Conservation (phyloP, 1,140 invertebrate species). For the Caligus rogercresseyi region DNA sequence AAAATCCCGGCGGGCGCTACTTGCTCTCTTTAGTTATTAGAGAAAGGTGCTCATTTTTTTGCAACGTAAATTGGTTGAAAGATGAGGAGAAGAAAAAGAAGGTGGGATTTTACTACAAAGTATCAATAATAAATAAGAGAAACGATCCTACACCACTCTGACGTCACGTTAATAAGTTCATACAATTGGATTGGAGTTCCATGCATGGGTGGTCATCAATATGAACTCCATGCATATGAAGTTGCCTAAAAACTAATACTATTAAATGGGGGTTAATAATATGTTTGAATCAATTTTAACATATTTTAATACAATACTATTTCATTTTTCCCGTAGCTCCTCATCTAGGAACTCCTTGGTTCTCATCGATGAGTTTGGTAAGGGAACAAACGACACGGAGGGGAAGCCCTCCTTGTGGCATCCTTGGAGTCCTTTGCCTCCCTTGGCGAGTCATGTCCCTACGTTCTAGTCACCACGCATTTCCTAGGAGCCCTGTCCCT, state of each 20-base stretch:
- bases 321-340: slow-evolving; percentile 23
- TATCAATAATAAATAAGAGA: no score
- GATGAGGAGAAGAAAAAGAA: background rate
- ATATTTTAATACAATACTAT: slow-evolving; percentile 14
- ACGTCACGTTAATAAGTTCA: no score
- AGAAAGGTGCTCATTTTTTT: no score
- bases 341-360: slow-evolving; percentile 42
- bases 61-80: background rate
- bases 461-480: slow-evolving; percentile 3
- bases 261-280: background rate
- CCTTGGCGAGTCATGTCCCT: background rate
- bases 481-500: background rate
- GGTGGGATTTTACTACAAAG: no score
- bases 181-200: no score
- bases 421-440: slow-evolving; percentile 44
- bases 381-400: slow-evolving; percentile 58
- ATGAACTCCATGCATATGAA: no score
- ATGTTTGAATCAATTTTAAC: background rate
- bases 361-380: slow-evolving; percentile 78
- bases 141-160: no score
- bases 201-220: no score
- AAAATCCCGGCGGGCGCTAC: no score
- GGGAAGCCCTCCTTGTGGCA: slow-evolving; percentile 45
- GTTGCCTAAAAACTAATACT: no score
- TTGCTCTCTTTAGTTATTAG: no score